Base-by-base conservation (phyloP, 2,797 vertebrate genomes). In the Periophthalmus magnuspinnatus region DNA sequence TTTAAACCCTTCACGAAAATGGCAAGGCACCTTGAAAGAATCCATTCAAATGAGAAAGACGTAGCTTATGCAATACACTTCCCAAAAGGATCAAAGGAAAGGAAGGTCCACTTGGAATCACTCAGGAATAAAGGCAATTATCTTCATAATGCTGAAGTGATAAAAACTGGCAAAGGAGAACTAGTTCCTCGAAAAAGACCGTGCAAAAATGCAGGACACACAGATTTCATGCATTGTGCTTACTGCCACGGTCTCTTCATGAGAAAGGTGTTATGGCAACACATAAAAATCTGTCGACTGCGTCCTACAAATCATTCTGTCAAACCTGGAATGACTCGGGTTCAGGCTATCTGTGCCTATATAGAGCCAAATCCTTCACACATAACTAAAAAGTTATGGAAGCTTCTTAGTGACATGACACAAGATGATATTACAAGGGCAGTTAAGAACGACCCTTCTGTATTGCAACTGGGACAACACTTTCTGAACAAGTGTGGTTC, bases 191-290 rank as follows among this genome's bases (percentile, higher is more conserved):
- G 11, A 38, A 83, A 80, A 71, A 50, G 38, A 32, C 74, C 74
- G 5, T 10, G 24, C 38, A 70, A 80, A 82, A 10, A 82, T 9
- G 50, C 45, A 3, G 32, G 80, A 38, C 58, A 56, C 4, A 70
- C 55, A 14, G 75, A 80, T 21, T 84, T 82, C 34, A 84, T 80
- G 74, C 80, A 84, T 41, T 85, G 79, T 78, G 69, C 74, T 47
- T 78, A 85, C 13, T 86, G 79, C 8, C 80, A 80, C 64, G 79
- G 28, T 52, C 68, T 84, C 45, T 89, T 6, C 16, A 8, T 32
- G n/a, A 45, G 2, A 0, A 41, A n/a, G 52, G 24, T 75, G 1
- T 52, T 86, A 6, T 82, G 82, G 78, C 19, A 68, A 60, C 77
- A 81, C n/a, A 64, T 78, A 54, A 14, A 7, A 1, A 78, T 0